Conservation (phyloP, 1,140 invertebrate genomes). For the Helicorthomorpha holstii region DNA sequence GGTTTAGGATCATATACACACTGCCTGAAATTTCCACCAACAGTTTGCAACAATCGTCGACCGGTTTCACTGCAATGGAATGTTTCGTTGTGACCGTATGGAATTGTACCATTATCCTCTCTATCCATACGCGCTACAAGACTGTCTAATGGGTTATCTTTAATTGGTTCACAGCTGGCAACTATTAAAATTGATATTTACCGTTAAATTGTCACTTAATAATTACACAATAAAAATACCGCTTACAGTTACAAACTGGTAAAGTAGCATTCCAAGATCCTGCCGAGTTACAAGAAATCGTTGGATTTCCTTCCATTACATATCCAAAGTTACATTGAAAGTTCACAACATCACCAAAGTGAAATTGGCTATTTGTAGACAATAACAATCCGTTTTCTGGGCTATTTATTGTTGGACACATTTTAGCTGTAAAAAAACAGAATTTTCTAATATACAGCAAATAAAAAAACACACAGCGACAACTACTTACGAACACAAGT, state of each 20-base stretch:
- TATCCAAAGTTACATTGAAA: constrained; percentile 95
- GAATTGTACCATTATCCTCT: constrained; percentile 59
- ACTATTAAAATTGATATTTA: constrained; percentile 31
- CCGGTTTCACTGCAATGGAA: constrained; percentile 60
- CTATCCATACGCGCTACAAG: constrained; percentile 52
- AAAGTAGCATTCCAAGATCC: constrained; percentile 86
- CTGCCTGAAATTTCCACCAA: constrained; percentile 66
- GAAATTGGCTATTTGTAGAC: constrained; percentile 54
- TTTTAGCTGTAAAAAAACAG: constrained; percentile 33
- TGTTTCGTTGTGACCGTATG: constrained; percentile 78
- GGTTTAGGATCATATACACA: constrained; percentile 89
- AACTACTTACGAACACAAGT: constrained; percentile 56
- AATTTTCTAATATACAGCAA: background rate
- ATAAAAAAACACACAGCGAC: background rate
- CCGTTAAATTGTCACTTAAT: background rate
- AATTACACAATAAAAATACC: background rate
- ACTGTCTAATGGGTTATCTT: constrained; percentile 75
- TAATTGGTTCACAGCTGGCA: constrained; percentile 72
- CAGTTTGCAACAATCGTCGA: constrained; percentile 54
- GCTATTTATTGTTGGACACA: constrained; percentile 60
- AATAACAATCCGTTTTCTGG: constrained; percentile 81
- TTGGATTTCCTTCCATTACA: constrained; percentile 65
- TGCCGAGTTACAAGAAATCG: constrained; percentile 68
- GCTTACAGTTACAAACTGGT: constrained; percentile 78
- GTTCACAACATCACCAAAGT: constrained; percentile 73